phyloP scores from a whole-genome alignment of 2,797 vertebrate species.

The Sebastes aleutianus region DNA sequence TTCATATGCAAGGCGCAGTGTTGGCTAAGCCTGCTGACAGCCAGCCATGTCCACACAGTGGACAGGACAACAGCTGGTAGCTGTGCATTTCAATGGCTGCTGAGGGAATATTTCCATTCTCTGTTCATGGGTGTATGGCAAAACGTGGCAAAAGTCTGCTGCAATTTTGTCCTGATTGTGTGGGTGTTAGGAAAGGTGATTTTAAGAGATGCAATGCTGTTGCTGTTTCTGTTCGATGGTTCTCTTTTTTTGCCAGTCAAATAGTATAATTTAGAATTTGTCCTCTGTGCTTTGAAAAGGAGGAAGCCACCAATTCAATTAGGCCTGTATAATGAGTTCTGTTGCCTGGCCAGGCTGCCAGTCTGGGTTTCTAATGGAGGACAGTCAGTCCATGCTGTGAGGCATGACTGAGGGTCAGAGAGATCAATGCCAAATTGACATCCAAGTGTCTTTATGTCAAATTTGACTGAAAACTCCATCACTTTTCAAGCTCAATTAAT shows the following conservation, averaged over 20 bases:
- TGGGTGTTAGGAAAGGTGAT: neutral
- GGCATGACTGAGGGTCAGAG: conserved; percentile 15
- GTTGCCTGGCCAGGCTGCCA: conserved; percentile 17
- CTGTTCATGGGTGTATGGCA: conserved; percentile 17
- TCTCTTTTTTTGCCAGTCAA: neutral
- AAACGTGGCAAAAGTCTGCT: conserved; percentile 22
- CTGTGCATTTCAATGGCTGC: conserved; percentile 79
- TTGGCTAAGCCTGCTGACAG: conserved; percentile 74
- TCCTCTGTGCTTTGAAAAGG: conserved; percentile 18
- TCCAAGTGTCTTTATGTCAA: conserved; percentile 35
- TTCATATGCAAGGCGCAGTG: conserved; percentile 86
- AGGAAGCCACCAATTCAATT: conserved; percentile 46
- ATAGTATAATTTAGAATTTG: neutral
- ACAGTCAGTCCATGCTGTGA: conserved; percentile 10
- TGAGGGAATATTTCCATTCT: conserved; percentile 42
- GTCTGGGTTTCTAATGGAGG: conserved; percentile 33
- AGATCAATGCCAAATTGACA: conserved; percentile 59
- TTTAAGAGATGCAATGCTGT: neutral
- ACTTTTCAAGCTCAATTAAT: conserved; percentile 3
- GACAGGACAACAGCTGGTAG: conserved; percentile 82
- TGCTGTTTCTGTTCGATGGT: neutral
- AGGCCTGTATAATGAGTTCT: conserved; percentile 34
- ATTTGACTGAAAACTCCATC: conserved; percentile 37
- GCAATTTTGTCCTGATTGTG: neutral
- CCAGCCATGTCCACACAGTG: conserved; percentile 74